A percentile compares a stretch with the other conserved stretches of the same genome.
Evolutionary conservation across 2,797 vertebrate genomes (phyloP).

Genomic region (Argyrosomus regius): DNA sequence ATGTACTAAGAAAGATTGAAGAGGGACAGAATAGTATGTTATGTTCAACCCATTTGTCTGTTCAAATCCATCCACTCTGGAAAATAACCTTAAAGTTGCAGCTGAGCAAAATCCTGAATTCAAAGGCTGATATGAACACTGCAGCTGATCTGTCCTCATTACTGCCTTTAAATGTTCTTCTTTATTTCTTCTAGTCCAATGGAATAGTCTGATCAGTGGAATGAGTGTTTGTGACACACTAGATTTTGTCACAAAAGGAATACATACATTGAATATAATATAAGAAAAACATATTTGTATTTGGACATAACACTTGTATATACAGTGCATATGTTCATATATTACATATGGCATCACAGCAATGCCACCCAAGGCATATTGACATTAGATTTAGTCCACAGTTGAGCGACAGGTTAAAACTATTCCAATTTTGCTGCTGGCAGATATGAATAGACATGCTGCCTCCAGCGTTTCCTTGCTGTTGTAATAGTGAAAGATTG

Average conservation of each 20-base stretch:
- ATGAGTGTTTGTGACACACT: not conserved
- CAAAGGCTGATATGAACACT: not conserved
- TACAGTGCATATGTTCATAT: not conserved
- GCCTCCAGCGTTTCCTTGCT: constrained; percentile 38
- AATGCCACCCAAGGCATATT: constrained; percentile 14
- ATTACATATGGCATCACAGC: constrained; percentile 16
- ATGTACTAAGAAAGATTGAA: not conserved
- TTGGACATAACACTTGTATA: not conserved
- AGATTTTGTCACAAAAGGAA: not conserved
- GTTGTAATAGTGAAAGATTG: constrained; percentile 64
- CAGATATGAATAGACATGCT: constrained; percentile 56
- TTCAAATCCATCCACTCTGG: not conserved
- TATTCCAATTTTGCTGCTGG: constrained; percentile 45
- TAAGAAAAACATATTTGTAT: not conserved
- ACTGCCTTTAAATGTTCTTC: not conserved
- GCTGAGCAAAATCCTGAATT: constrained; percentile 4
- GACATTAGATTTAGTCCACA: constrained; percentile 33
- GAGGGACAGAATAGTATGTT: not conserved
- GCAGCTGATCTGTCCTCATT: not conserved
- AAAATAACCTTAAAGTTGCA: constrained; percentile 1
- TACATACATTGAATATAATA: not conserved
- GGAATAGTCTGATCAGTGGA: not conserved
- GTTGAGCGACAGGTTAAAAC: constrained; percentile 52
- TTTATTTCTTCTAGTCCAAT: not conserved
- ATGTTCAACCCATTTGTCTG: not conserved